Conservation (phyloP, 2,113 vertebrate species). For the Poeciliopsis turrubarensis region DNA sequence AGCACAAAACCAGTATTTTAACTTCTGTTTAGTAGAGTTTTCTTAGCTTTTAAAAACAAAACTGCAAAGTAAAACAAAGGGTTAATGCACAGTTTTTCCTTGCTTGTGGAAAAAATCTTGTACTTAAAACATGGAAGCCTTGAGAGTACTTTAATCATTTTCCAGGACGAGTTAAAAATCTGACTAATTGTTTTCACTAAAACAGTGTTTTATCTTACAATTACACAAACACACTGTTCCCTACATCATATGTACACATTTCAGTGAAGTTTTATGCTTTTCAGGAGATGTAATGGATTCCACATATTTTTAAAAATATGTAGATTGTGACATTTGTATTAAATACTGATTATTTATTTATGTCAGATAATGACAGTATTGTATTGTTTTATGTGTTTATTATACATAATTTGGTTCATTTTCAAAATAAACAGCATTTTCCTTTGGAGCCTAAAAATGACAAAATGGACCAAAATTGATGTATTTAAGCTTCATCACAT, state of each 20-base stretch:
- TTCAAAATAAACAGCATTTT: neutral
- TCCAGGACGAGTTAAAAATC: conserved; percentile 38
- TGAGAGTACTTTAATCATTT: conserved; percentile 45
- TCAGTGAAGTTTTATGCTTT: neutral
- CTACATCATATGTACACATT: neutral
- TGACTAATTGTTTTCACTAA: conserved; percentile 14
- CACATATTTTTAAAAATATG: neutral
- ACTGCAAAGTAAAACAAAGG: conserved; percentile 57
- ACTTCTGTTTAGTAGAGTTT: conserved; percentile 34
- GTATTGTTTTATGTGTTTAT: neutral
- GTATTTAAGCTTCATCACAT: neutral
- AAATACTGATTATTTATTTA: neutral
- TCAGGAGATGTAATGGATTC: neutral
- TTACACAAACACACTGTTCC: neutral
- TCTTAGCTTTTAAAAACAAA: conserved; percentile 46
- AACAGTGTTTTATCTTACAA: neutral
- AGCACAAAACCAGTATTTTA: conserved; percentile 62
- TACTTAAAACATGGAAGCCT: conserved; percentile 69
- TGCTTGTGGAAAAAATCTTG: conserved; percentile 52
- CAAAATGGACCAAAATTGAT: neutral
- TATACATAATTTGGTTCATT: neutral
- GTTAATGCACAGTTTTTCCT: conserved; percentile 67
- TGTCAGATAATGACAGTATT: neutral
- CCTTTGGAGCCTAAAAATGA: neutral
- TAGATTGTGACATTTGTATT: neutral